Evolutionary conservation across 2,113 vertebrate genomes (phyloP).

Genomic region (Calonectris borealis): DNA sequence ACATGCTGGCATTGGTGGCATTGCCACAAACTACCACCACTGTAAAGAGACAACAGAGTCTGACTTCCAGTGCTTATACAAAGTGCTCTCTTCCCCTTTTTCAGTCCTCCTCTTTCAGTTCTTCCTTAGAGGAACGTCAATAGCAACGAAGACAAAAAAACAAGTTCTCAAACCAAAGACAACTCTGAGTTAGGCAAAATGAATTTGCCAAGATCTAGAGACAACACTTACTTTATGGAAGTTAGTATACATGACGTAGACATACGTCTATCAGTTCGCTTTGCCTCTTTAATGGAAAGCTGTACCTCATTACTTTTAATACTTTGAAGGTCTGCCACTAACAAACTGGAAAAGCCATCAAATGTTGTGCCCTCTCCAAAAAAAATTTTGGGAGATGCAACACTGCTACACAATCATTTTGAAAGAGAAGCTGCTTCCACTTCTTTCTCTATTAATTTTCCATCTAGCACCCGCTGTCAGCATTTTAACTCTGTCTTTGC

Average conservation of each 20-base stretch:
- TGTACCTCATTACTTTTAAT: neutral
- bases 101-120: neutral
- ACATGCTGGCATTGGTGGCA: neutral
- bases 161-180: neutral
- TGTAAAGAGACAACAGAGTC: neutral
- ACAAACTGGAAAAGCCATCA: neutral
- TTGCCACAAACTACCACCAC: neutral
- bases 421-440: neutral
- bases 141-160: neutral
- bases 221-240: neutral
- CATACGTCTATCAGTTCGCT: neutral
- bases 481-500: neutral
- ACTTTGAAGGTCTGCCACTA: neutral
- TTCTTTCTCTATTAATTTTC: neutral
- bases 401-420: neutral
- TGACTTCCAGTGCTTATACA: neutral
- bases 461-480: neutral
- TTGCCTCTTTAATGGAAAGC: neutral
- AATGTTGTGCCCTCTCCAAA: neutral
- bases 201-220: neutral
- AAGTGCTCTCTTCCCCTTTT: neutral
- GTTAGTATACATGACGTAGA: neutral
- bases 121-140: neutral
- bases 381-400: neutral
- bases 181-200: neutral